Base-by-base conservation (phyloP, 2,113 vertebrate genomes). In the Zosterops lateralis region DNA sequence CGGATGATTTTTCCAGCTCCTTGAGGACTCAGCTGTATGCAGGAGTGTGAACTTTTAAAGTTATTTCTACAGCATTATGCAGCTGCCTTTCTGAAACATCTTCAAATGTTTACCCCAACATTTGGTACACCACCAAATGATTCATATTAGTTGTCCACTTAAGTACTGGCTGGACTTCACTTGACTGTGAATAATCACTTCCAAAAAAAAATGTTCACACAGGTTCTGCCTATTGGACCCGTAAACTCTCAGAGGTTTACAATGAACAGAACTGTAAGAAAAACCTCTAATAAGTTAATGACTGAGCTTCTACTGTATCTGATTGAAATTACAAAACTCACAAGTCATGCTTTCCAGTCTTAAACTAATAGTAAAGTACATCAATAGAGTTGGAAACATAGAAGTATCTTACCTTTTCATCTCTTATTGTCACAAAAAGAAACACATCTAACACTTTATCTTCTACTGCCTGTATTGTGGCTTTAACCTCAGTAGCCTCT, bases 361-460 rank as follows among this genome's bases (percentile, higher is more conserved):
- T 68, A 62, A 84, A 15, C 7, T 34, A 26, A 64, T 0, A 76
- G 21, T 29, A 22, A 60, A 89, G 5, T 13, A 6, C 5, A 78
- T 5, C 2, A 91, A 51, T 0, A 62, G 3, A 26, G 70, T 2
- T 81, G 8, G 8, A 81, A n/a, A 75, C 26, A 28, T 0, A 6
- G 0, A 75, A 77, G 5, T 24, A 57, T 20, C 81, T 98, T 97
- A 99, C 99, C 98, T 98, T 99, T 77, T 98, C 95, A 68, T 97
- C 97, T n/a, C 93, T 89, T 70, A 98, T 34, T 16, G 97, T 99
- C 64, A 99, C 87, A 86, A 98, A 99, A 85, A 99, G 98, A 72
- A 98, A 97, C 48, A 99, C 95, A 34, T 98, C 96, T 72, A 98
- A 97, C 20, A 92, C 98, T 28, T 97, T 82, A 29, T 96, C 96